Conservation (phyloP, 2,797 vertebrate genomes). For the Acrossocheilus wenchowensis region DNA sequence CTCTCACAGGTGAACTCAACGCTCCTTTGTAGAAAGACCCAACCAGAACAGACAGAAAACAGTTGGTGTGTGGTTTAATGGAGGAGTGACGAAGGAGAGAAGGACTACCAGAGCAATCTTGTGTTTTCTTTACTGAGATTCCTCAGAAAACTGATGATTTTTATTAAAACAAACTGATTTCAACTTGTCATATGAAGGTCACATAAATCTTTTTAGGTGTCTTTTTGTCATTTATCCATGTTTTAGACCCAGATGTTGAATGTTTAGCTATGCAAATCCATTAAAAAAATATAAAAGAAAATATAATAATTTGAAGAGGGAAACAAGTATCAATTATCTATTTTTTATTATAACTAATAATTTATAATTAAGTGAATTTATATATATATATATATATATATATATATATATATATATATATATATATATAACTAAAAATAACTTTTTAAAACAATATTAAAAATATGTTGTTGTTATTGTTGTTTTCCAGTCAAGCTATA, state of each 20-base stretch:
- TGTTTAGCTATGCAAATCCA: background rate
- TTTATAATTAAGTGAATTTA: too few species aligned
- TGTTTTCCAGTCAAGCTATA: too few species aligned
- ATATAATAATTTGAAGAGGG: too few species aligned
- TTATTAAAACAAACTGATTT: background rate
- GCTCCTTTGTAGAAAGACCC: background rate
- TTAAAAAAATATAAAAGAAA: background rate
- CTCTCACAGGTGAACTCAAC: slow-evolving; percentile 6
- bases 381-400: too few species aligned
- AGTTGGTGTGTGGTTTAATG: background rate
- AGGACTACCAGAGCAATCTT: background rate
- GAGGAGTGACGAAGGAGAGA: background rate
- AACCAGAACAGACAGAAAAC: background rate
- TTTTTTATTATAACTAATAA: too few species aligned
- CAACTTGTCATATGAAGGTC: background rate
- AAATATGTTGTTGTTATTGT: too few species aligned
- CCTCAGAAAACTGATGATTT: background rate
- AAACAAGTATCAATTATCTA: too few species aligned
- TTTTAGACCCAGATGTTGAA: background rate
- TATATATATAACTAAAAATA: too few species aligned
- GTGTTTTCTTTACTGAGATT: background rate
- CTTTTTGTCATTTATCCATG: background rate
- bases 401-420: too few species aligned
- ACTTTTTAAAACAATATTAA: too few species aligned
- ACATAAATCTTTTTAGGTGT: background rate